Conservation (phyloP, 2,888 invertebrate genomes). For the Dasysyrphus tricinctus region DNA sequence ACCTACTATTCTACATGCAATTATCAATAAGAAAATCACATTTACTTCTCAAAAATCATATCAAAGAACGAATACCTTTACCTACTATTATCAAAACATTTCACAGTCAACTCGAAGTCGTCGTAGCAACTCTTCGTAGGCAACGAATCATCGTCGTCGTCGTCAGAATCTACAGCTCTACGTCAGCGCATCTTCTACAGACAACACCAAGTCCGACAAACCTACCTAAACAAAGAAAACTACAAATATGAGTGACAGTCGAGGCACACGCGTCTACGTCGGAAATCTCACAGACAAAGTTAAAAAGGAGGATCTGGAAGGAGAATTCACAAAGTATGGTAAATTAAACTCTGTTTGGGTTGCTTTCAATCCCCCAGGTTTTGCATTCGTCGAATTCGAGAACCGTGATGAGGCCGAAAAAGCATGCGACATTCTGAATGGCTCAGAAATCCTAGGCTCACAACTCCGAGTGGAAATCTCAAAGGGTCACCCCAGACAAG, state of each 20-base stretch:
- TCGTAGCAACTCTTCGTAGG: conserved; percentile 75
- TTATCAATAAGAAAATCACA: conserved; percentile 63
- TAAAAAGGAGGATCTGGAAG: conserved; percentile 95
- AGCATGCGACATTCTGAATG: conserved; percentile 93
- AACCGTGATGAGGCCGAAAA: conserved; percentile 94
- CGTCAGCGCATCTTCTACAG: conserved; percentile 41
- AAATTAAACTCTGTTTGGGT: conserved; percentile 96
- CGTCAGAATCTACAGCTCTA: conserved; percentile 49
- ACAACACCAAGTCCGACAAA: conserved; percentile 36
- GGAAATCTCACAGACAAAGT: conserved; percentile 94
- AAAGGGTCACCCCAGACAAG: conserved; percentile 90
- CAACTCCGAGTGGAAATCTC: conserved; percentile 95
- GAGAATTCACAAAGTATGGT: conserved; percentile 95
- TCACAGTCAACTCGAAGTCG: conserved; percentile 77
- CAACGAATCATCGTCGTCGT: conserved; percentile 54
- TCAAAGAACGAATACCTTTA: conserved; percentile 76
- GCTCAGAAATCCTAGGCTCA: conserved; percentile 93
- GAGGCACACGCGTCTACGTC: conserved; percentile 93
- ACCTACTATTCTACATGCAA: conserved; percentile 76
- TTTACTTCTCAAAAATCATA: conserved; percentile 66
- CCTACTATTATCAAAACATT: conserved; percentile 78
- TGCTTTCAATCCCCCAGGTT: conserved; percentile 96
- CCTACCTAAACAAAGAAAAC: conserved; percentile 14
- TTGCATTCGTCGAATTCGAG: conserved; percentile 96
- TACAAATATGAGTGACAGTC: conserved; percentile 81